Conservation (phyloP, 1,140 invertebrate genomes). For the Diabrotica virgifera region DNA sequence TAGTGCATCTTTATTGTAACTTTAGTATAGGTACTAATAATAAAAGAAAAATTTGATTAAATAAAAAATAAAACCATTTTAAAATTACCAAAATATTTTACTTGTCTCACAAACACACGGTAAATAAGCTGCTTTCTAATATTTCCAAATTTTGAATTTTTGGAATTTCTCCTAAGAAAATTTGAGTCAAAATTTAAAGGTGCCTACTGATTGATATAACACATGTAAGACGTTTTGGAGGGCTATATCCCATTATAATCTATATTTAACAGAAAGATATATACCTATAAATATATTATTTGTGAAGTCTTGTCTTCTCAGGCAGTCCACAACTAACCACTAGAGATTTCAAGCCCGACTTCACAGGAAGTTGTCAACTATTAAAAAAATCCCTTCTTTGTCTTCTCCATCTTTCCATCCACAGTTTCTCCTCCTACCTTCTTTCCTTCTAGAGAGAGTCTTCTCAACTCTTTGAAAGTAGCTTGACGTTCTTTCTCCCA, state of each 20-base stretch:
- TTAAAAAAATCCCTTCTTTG: conserved; percentile 48
- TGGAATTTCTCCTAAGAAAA: no score
- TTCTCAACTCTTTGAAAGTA: conserved; percentile 80
- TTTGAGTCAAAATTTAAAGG: background rate
- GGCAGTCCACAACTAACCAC: no score
- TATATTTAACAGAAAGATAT: conserved; percentile 1
- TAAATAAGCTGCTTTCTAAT: no score
- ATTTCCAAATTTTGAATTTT: no score
- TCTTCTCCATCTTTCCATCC: conserved; percentile 47
- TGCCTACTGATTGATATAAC: background rate
- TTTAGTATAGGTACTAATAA: no score
- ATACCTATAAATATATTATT: background rate
- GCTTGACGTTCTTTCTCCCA: conserved; percentile 91
- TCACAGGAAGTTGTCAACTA: conserved; percentile 27
- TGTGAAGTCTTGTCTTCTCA: conserved; percentile 1
- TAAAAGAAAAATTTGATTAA: no score
- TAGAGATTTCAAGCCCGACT: background rate
- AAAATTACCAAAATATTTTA: no score
- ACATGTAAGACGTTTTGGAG: background rate
- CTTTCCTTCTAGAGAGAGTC: conserved; percentile 80
- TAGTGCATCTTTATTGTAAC: no score
- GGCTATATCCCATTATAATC: background rate
- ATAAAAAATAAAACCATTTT: no score
- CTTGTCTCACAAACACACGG: no score
- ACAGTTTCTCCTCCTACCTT: conserved; percentile 75